Base-by-base conservation (phyloP, 2,888 invertebrate genomes). In the Parthenolecanium corni region DNA sequence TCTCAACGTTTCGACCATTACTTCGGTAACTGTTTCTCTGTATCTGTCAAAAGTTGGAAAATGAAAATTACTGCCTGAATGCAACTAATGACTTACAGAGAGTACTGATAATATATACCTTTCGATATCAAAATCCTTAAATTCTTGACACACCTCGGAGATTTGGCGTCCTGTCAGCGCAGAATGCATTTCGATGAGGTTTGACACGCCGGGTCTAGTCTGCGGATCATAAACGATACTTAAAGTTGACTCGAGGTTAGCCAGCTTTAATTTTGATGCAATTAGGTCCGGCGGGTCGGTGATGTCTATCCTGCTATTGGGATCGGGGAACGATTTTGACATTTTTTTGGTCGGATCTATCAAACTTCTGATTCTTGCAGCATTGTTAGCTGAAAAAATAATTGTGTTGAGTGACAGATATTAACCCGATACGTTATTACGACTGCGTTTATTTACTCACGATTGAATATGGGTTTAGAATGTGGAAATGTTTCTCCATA, bases 251-350 rank as follows among this genome's bases (percentile, higher is more conserved):
- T 98, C 98, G 0, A 95, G 95, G 4, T 95, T 78, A 0, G 97
- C 85, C 75, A 91, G 93, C 71, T 85, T 87, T 16, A 94, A 75
- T 73, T 89, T 91, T 46, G 78, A 78, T 1, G 75, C 68, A 61
- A 93, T 82, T 14, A 75, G 74, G 46, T 87, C 85, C 0, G 85
- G 80, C 9, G 79, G 72, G 71, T 97, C 96, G 3, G 79, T 81
- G 31, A 98, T 74, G 68, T 85, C 81, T 65, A 98, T 86, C 61
- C 89, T 79, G 66, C 88, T 84, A 71, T 82, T 85, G 0, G 79
- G 73, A 75, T 92, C 86, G 0, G 77, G 71, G 71, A 92, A 89
- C 0, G 97, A 97, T 76, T 98, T 99, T 14, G 97, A 97, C 98
- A 99, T 98, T 78, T 98, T 99, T 71, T 86, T 87, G 0, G 73